Evolutionary conservation across 2,888 invertebrate genomes (phyloP), one percentile per base, ranked within the genome.

Genomic region (Ephialtes manifestator): DNA sequence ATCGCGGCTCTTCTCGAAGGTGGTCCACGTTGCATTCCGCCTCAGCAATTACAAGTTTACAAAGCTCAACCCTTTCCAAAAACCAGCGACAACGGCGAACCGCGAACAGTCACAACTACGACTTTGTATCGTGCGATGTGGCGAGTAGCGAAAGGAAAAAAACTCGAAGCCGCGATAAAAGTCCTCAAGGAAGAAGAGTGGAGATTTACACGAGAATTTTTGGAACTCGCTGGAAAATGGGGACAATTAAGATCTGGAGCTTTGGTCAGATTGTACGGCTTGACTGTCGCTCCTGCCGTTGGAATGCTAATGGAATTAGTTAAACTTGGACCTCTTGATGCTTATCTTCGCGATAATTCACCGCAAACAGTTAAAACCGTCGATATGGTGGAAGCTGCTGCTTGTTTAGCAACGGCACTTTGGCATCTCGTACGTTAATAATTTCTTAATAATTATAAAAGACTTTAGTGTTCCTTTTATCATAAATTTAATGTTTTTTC

Each of bases 291-390:
- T 83, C 96, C 96, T 83, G 97, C 97, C 4, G 96, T 97, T 39
- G 97, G 98, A 0, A 96, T 98, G 95, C 96, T 98, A 24, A 95
- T 97, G 89, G 98, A 98, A 93, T 96, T 97, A 92, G 95, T 98
- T 63, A 96, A 96, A 8, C 95, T 96, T 51, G 98, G 98, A 63
- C 96, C 97, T 0, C 95, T 98, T 15, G 97, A 98, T 91, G 95
- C 95, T 67, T 97, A 97, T 93, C 95, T 97, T 72, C 95, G 95
- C 92, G 92, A 89, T 18, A 90, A 88, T 77, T 88, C 92, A 35
- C 88, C 91, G 3, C 90, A 95, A 2, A 94, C 95, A 46, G 94
- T 97, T 5, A 95, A 96, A 90, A 94, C 95, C 1, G 95, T 97
- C 0, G 97, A 98, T 92, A 94, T 98, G 87, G 96, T 98, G 88